A percentile compares a stretch with the other conserved stretches of the same genome.
These are phyloP conservation scores for Furcifer pardalis DNA, from an alignment of 2,797 vertebrate genomes.

Conservation along the genomic window DNA sequence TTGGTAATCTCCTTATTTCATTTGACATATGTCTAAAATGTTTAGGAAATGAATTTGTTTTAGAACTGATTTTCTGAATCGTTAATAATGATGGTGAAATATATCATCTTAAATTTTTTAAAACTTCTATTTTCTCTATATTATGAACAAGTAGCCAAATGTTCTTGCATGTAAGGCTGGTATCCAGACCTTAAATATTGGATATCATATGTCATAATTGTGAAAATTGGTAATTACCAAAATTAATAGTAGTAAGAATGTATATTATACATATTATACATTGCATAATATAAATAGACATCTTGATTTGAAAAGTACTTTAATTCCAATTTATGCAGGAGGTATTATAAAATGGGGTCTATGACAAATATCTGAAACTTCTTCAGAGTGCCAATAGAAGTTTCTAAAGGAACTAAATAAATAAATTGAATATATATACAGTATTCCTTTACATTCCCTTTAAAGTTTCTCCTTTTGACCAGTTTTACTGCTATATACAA, in stretches of 20 bases:
- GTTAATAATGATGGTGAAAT: neutral
- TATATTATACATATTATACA: neutral
- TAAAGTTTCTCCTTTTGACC: neutral
- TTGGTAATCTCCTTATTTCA: conserved; percentile 14
- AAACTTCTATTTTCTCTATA: neutral
- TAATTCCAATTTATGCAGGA: neutral
- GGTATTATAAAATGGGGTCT: neutral
- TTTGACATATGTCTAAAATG: neutral
- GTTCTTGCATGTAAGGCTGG: conserved; percentile 1
- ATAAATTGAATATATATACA: neutral
- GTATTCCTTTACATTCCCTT: neutral
- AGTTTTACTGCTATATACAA: neutral
- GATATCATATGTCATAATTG: neutral
- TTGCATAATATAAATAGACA: neutral
- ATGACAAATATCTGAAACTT: neutral
- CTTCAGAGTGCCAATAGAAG: neutral
- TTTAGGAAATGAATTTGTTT: neutral
- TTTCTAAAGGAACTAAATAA: neutral
- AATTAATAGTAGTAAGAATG: conserved; percentile 1
- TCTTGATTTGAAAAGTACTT: conserved; percentile 7
- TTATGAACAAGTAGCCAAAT: neutral
- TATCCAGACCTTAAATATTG: neutral
- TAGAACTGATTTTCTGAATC: neutral
- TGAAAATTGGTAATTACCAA: conserved; percentile 8
- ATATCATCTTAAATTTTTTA: neutral